phyloP scores from a whole-genome alignment of 30 jellyfish, hydroid and myxozoan species.

The Pseudorhiza aurosa region DNA sequence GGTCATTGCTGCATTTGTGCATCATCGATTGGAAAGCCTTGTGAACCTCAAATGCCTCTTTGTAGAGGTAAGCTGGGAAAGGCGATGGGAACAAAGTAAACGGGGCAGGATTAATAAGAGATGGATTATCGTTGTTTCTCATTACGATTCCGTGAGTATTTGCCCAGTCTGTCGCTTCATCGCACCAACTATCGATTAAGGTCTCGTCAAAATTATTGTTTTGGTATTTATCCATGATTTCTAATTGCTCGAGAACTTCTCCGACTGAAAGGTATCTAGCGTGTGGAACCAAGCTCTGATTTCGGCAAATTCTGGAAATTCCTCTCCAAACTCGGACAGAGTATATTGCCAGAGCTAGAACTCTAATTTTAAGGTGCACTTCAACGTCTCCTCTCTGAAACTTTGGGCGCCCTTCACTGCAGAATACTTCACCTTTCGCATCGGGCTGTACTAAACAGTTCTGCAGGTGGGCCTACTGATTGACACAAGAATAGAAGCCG shows the following conservation, averaged over 20 bases:
- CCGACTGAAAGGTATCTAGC: too few species aligned
- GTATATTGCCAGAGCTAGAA: too few species aligned
- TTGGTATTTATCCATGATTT: constrained; percentile 67
- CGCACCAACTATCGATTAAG: constrained; percentile 14
- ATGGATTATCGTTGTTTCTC: constrained; percentile 51
- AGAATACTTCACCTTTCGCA: too few species aligned
- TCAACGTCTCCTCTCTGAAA: too few species aligned
- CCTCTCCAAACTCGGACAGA: too few species aligned
- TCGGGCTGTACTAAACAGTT: too few species aligned
- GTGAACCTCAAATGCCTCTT: constrained; percentile 83
- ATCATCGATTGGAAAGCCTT: constrained; percentile 80
- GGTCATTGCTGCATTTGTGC: constrained; percentile 83
- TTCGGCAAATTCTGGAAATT: too few species aligned
- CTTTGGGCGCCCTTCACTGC: too few species aligned
- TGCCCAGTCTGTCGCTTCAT: constrained; percentile 94
- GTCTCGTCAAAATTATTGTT: constrained; percentile 3
- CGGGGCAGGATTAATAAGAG: constrained; percentile 74
- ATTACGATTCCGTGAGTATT: constrained; percentile 83
- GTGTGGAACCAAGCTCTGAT: too few species aligned
- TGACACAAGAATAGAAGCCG: not conserved
- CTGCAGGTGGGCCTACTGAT: constrained; percentile 7
- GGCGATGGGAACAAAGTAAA: constrained; percentile 95
- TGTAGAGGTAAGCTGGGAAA: constrained; percentile 81
- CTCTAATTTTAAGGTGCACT: too few species aligned
- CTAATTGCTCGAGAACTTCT: too few species aligned